A percentile compares a stretch with the other conserved stretches of the same genome.
Conservation (phyloP, 2,888 invertebrate species). For the Epicampocera succincta region DNA sequence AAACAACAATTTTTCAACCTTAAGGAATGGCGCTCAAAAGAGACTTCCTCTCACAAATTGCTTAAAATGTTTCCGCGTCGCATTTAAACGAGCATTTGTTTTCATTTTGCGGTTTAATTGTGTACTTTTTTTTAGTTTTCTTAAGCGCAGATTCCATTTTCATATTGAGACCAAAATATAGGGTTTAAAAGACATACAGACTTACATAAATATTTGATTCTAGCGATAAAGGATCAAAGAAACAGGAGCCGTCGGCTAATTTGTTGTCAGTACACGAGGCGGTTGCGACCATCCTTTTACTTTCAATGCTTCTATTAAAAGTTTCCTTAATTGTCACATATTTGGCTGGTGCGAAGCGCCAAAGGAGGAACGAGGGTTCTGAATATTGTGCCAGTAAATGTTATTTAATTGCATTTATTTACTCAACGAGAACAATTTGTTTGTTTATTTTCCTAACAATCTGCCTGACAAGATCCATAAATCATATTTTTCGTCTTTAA, state of each 20-base stretch:
- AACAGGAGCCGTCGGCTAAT: slow-evolving; percentile 72
- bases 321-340: slow-evolving; percentile 63
- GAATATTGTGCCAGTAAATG: slow-evolving; percentile 11
- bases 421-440: slow-evolving; percentile 2
- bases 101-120: slow-evolving; percentile 16
- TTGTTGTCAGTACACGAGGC: slow-evolving; percentile 41
- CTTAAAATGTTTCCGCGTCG: too few relatives aligned
- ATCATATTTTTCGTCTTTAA: slow-evolving; percentile 38
- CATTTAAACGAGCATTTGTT: neutral
- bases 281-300: slow-evolving; percentile 53
- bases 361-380: slow-evolving; percentile 57
- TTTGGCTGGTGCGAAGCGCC: slow-evolving; percentile 65
- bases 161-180: neutral
- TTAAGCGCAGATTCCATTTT: slow-evolving; percentile 22
- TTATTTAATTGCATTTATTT: slow-evolving; percentile 23
- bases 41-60: slow-evolving; percentile 48
- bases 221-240: slow-evolving; percentile 79
- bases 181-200: slow-evolving; percentile 23
- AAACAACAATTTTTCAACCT: slow-evolving; percentile 32
- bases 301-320: slow-evolving; percentile 63
- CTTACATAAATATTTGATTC: too few relatives aligned
- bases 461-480: slow-evolving; percentile 32
- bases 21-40: slow-evolving; percentile 45
- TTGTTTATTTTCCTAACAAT: slow-evolving; percentile 24
- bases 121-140: slow-evolving; percentile 43